Conservation (phyloP, 2,113 vertebrate species). For the Peucedramus taeniatus region DNA sequence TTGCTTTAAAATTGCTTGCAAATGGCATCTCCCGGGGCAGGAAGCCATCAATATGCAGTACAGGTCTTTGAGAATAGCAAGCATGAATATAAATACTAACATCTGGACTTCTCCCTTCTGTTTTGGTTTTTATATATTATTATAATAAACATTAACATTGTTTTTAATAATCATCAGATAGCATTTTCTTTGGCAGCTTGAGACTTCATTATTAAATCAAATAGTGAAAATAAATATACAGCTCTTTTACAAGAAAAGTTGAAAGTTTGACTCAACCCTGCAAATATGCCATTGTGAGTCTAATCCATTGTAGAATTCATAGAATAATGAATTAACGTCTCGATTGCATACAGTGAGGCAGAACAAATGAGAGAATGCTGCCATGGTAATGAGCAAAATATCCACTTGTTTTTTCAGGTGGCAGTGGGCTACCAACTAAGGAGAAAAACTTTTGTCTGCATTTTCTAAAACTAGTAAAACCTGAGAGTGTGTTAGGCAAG, state of each 20-base stretch:
- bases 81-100: slow-evolving; percentile 33
- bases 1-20: background rate
- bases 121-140: background rate
- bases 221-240: slow-evolving; percentile 3
- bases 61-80: background rate
- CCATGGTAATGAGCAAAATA: slow-evolving; percentile 4
- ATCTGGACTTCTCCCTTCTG: slow-evolving; percentile 17
- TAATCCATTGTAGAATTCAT: background rate
- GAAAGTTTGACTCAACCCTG: slow-evolving; percentile 10
- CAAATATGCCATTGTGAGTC: slow-evolving; percentile 20
- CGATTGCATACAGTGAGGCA: background rate
- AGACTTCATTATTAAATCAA: background rate
- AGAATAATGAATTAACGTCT: slow-evolving; percentile 32
- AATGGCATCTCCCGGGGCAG: background rate
- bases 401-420: background rate
- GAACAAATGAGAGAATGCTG: background rate
- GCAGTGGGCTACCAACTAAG: background rate
- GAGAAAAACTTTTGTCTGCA: background rate
- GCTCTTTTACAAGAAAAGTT: background rate
- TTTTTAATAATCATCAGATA: slow-evolving; percentile 40
- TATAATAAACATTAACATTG: slow-evolving; percentile 33
- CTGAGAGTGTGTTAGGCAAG: background rate
- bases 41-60: slow-evolving; percentile 18
- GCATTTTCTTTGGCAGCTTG: slow-evolving; percentile 10
- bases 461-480: background rate